Evolutionary conservation across 2,797 vertebrate species (phyloP), one percentile per base, ranked within the genome.

Genomic region (Capromys pilorides): DNA sequence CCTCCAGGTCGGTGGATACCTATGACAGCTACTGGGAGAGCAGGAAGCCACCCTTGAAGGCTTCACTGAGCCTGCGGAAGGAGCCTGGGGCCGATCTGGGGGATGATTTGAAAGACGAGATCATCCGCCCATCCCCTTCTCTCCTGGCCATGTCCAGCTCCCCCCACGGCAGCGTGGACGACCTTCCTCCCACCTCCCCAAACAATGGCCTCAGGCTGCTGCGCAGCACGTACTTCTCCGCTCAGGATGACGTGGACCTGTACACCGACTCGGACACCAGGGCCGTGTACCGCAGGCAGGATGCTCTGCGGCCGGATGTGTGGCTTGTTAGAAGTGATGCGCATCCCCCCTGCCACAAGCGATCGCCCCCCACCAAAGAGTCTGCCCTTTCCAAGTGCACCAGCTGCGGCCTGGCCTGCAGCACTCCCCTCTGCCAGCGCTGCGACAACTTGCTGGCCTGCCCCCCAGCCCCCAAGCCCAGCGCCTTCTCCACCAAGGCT

Each of bases 11-110:
- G 0, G 99, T 99, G 97, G 99, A 99, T n/a, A 98, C 99, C 0
- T 99, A 99, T 0, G 99, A 99, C 95, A 99, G 99, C 45, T 99
- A 99, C 79, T 99, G 99, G 99, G 99, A 99, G 97, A 98, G 98
- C 79, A 98, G 98, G 97, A 99, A 99, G 87, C 99, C 99, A 0
- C 99, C 99, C 5, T 96, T 99, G 97, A 99, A 99, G 98, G 98
- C 99, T 86, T 99, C 99, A 0, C 91, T 99, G 97, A 99, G 99
- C 96, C 98, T 99, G 95, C 98, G 99, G 97, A 99, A 99, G 98
- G 99, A 99, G 96, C 98, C 99, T 0, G 88, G 99, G 92, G 98
- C 99, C 41, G 99, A 99, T 78, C 95, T 98, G 0, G 99, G 99
- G 83, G 99, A 99, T 39, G 99, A 99, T 96, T 96, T 99, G 81